Conservation (phyloP, 35 echinoderm and acorn worm species). For the Apostichopus californicus region DNA sequence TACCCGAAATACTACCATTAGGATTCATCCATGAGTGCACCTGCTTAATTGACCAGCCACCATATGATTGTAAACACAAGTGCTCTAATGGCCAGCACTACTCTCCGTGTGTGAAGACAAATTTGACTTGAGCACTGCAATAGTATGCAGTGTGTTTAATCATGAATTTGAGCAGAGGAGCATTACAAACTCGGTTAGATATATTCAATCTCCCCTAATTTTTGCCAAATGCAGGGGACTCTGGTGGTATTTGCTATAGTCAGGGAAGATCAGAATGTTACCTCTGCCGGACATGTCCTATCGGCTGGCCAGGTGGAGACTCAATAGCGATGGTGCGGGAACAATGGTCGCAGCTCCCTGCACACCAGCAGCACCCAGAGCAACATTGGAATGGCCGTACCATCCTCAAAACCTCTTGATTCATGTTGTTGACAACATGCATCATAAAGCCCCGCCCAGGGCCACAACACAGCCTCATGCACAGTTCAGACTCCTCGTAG, state of each 20-base stretch:
- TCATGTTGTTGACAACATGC: conserved; percentile 77
- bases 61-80: too few species aligned
- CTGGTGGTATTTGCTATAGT: too few species aligned
- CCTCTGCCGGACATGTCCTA: conserved; percentile 83
- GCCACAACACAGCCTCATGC: conserved; percentile 74
- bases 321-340: conserved; percentile 67
- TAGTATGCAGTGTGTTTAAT: not conserved
- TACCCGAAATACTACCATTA: too few species aligned
- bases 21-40: too few species aligned
- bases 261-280: conserved; percentile 1
- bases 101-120: not conserved
- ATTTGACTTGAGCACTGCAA: not conserved
- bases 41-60: too few species aligned
- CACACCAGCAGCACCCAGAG: conserved; percentile 83
- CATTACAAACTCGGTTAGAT: not conserved
- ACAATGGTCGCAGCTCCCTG: conserved; percentile 53
- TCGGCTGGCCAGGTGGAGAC: conserved; percentile 60
- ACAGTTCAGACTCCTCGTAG: conserved; percentile 67
- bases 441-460: conserved; percentile 64
- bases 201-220: not conserved
- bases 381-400: conserved; percentile 62
- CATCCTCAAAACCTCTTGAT: conserved; percentile 77
- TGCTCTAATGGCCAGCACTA: not conserved
- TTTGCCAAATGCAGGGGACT: not conserved
- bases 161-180: not conserved